phyloP scores from a whole-genome alignment of 2,113 vertebrate genomes.

The Pholis gunnellus region DNA sequence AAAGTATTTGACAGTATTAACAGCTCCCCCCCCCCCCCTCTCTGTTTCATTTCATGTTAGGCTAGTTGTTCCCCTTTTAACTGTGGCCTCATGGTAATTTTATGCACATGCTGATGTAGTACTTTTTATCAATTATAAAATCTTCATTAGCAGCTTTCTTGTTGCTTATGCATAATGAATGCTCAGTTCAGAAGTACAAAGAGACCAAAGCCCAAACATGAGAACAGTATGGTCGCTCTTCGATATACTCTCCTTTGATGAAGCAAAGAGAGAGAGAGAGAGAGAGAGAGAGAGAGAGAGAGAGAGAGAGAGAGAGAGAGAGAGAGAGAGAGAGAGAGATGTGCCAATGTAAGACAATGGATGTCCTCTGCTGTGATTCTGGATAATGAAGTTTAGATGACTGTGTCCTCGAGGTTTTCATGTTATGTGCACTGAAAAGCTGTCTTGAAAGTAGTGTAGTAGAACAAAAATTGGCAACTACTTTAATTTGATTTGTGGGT shows the following conservation, averaged over 20 bases:
- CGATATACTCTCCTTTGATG: slow-evolving; percentile 38
- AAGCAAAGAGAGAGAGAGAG: slow-evolving; percentile 5
- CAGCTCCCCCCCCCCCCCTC: not conserved
- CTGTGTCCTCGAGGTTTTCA: slow-evolving; percentile 15
- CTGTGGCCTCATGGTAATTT: slow-evolving; percentile 54
- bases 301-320: slow-evolving; percentile 3
- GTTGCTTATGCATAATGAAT: slow-evolving; percentile 72
- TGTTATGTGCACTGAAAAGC: slow-evolving; percentile 8
- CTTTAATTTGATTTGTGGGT: not conserved
- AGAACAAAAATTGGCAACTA: not conserved
- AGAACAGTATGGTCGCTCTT: not conserved
- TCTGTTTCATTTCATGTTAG: slow-evolving; percentile 10
- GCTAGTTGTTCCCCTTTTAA: slow-evolving; percentile 33
- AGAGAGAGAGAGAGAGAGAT: slow-evolving; percentile 10
- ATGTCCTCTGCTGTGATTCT: slow-evolving; percentile 38
- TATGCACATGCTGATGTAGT: slow-evolving; percentile 69
- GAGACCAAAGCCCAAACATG: slow-evolving; percentile 43
- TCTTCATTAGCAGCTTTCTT: slow-evolving; percentile 73
- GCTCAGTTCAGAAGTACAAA: slow-evolving; percentile 64
- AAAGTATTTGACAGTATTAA: not conserved
- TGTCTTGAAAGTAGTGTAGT: not conserved
- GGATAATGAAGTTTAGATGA: slow-evolving; percentile 19
- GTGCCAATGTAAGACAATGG: slow-evolving; percentile 20
- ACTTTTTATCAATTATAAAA: slow-evolving; percentile 75
- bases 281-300: slow-evolving; percentile 3